A percentile compares a stretch with the other conserved stretches of the same genome.
phyloP scores from a whole-genome alignment of 2,113 vertebrate species.

The Plotosus lineatus region DNA sequence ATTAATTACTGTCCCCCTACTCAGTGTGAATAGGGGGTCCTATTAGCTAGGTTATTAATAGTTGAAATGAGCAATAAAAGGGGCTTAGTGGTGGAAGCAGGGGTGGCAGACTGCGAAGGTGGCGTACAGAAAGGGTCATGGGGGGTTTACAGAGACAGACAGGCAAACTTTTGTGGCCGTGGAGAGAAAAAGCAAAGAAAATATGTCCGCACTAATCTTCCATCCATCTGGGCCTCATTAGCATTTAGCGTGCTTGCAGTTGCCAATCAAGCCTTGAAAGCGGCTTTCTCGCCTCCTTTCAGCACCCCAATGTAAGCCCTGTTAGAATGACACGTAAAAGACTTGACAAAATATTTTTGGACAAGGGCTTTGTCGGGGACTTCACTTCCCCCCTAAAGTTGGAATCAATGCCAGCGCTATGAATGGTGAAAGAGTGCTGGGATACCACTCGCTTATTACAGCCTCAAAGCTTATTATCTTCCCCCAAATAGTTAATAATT shows the following conservation, averaged over 20 bases:
- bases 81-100: constrained; percentile 64
- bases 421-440: constrained; percentile 67
- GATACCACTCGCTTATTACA: constrained; percentile 58
- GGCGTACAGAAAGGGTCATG: constrained; percentile 23
- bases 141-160: constrained; percentile 47
- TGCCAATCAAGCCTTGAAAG: constrained; percentile 86
- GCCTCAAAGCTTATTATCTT: constrained; percentile 66
- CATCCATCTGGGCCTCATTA: constrained; percentile 84
- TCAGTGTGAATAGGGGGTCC: constrained; percentile 45
- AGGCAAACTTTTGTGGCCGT: constrained; percentile 57
- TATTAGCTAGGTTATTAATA: constrained; percentile 76
- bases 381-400: constrained; percentile 38
- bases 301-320: constrained; percentile 74
- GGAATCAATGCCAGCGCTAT: constrained; percentile 47
- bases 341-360: constrained; percentile 77
- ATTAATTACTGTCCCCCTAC: constrained; percentile 76
- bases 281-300: constrained; percentile 80
- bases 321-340: constrained; percentile 87
- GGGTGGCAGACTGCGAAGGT: constrained; percentile 58
- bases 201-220: constrained; percentile 78
- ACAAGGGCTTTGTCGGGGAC: constrained; percentile 75
- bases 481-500: constrained; percentile 93
- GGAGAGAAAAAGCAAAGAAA: constrained; percentile 67
- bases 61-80: constrained; percentile 79
- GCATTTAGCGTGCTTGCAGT: constrained; percentile 78